Percentiles rank a stretch among this genome's conserved stretches.
phyloP scores from a whole-genome alignment of 1,140 invertebrate genomes.

The Cyclina sinensis region DNA sequence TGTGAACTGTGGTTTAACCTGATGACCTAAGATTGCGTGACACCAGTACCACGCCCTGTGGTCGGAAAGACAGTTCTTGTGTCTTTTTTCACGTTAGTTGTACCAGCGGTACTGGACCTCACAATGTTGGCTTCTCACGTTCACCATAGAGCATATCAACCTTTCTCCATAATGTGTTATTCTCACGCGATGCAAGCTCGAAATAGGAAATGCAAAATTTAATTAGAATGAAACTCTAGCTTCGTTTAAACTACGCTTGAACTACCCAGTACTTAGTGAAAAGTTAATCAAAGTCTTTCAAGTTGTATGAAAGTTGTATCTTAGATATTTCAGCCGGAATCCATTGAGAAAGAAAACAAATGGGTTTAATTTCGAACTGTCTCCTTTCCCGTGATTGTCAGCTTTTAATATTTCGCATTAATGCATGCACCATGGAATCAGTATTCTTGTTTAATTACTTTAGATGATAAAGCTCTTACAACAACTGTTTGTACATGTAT shows the following conservation, averaged over 20 bases:
- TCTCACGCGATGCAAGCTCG: conserved; percentile 13
- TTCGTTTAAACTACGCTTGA: background rate
- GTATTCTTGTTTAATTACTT: no score
- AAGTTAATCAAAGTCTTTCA: background rate
- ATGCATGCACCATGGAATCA: no score
- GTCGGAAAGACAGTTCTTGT: conserved; percentile 1
- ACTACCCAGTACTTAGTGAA: background rate
- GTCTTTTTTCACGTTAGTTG: background rate
- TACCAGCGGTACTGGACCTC: background rate
- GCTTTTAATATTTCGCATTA: no score
- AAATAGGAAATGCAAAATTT: conserved; percentile 37
- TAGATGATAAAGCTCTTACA: no score
- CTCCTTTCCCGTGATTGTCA: no score
- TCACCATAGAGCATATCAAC: background rate
- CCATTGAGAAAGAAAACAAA: no score
- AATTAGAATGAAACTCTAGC: conserved; percentile 35
- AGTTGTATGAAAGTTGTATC: no score
- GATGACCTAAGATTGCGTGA: background rate
- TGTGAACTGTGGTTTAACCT: conserved; percentile 14
- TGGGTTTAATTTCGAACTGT: no score
- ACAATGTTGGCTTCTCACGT: background rate
- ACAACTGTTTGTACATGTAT: no score
- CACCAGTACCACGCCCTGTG: background rate
- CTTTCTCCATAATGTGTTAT: conserved; percentile 1
- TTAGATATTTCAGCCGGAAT: no score